Conservation (phyloP, 2,113 vertebrate species). For the Gulo gulo region DNA sequence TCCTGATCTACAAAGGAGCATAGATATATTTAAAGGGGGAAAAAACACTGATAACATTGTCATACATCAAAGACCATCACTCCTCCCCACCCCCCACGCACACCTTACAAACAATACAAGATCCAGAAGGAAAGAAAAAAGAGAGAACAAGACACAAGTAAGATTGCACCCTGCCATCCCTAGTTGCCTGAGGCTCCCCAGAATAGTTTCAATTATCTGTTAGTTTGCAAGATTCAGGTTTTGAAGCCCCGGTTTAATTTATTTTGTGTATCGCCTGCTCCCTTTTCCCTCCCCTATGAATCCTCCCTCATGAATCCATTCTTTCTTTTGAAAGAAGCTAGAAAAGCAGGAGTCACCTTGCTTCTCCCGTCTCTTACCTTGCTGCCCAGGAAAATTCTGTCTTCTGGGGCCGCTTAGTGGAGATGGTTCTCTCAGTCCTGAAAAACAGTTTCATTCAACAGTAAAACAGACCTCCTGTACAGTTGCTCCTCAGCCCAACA, state of each 20-base stretch:
- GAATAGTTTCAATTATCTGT: not conserved
- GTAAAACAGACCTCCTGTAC: not conserved
- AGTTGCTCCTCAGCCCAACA: not conserved
- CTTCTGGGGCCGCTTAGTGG: not conserved
- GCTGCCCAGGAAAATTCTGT: not conserved
- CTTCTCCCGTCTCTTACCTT: not conserved
- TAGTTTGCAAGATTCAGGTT: constrained; percentile 18
- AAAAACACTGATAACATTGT: not conserved
- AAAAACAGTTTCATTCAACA: not conserved
- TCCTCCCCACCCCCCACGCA: not conserved
- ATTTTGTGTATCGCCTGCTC: not conserved
- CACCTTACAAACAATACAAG: not conserved
- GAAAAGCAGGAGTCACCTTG: not conserved
- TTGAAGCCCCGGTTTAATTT: not conserved
- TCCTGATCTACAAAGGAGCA: not conserved
- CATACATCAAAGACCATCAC: not conserved
- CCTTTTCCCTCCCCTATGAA: not conserved
- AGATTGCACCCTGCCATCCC: not conserved
- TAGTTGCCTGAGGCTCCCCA: not conserved
- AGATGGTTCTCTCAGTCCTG: not conserved
- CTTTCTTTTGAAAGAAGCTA: not conserved
- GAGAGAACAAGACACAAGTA: not conserved
- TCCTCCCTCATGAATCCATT: not conserved
- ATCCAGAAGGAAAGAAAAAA: not conserved
- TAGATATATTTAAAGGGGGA: not conserved